Evolutionary conservation across 2,888 invertebrate genomes (phyloP).

Genomic region (Boloria selene): DNA sequence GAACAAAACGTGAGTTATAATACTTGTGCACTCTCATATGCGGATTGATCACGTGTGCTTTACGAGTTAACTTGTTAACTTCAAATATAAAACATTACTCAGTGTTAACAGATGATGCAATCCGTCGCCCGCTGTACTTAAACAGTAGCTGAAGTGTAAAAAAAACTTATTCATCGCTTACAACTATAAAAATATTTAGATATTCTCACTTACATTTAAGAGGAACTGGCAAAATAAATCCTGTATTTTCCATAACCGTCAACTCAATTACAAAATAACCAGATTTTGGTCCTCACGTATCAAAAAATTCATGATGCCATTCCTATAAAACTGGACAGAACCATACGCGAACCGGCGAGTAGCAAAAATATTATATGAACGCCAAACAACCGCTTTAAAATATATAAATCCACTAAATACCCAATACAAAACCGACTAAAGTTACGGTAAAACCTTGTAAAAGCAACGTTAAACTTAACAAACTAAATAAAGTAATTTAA

Average conservation of each 20-base stretch:
- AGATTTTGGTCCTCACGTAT: conserved; percentile 71
- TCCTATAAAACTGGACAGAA: conserved; percentile 75
- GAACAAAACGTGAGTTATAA: conserved; percentile 53
- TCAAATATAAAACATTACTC: neutral
- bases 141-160: conserved; percentile 65
- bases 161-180: conserved; percentile 76
- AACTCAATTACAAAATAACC: conserved; percentile 59
- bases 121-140: conserved; percentile 49
- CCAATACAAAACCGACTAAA: conserved; percentile 66
- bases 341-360: conserved; percentile 66
- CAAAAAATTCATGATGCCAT: conserved; percentile 75
- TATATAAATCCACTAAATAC: conserved; percentile 75
- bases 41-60: conserved; percentile 7
- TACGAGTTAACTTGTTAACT: neutral
- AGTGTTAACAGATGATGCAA: neutral
- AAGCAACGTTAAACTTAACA: conserved; percentile 74
- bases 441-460: conserved; percentile 65
- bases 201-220: conserved; percentile 81
- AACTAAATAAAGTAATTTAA: conserved; percentile 67
- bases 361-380: conserved; percentile 77
- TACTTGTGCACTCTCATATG: conserved; percentile 56
- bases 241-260: conserved; percentile 64
- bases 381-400: conserved; percentile 76
- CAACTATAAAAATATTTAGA: conserved; percentile 79
- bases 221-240: conserved; percentile 83